phyloP scores from a whole-genome alignment of 2,888 invertebrate species.

The Pachliopta kotzebuea region DNA sequence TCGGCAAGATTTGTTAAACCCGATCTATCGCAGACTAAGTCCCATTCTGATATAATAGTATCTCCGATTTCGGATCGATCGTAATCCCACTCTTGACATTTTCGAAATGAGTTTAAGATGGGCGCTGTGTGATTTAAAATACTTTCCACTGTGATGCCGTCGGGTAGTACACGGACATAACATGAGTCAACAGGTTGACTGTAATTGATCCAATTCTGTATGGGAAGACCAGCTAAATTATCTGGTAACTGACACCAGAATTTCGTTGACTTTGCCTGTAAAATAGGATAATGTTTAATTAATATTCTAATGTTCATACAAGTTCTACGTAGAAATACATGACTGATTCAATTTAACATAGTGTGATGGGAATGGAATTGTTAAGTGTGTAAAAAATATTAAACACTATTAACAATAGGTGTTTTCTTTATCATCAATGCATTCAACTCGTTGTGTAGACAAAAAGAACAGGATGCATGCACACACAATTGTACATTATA shows the following conservation, averaged over 20 bases:
- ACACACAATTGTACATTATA: background rate
- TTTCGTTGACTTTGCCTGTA: conserved; percentile 82
- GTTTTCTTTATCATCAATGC: background rate
- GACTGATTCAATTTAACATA: background rate
- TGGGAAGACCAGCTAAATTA: conserved; percentile 74
- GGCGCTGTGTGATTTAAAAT: conserved; percentile 64
- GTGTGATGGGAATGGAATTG: background rate
- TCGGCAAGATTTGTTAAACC: conserved; percentile 86
- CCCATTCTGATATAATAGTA: conserved; percentile 89
- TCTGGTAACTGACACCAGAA: conserved; percentile 86
- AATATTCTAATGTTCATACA: background rate
- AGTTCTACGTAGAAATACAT: background rate
- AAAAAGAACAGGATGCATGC: conserved; percentile 1
- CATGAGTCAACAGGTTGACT: conserved; percentile 83
- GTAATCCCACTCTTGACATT: conserved; percentile 83
- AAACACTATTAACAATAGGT: background rate
- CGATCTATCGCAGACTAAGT: conserved; percentile 86
- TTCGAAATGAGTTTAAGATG: conserved; percentile 59
- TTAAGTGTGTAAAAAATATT: background rate
- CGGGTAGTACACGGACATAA: conserved; percentile 68
- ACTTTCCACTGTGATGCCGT: conserved; percentile 56
- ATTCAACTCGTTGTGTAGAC: background rate
- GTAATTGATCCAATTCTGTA: conserved; percentile 83
- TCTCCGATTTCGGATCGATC: conserved; percentile 79
- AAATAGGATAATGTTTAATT: conserved; percentile 31